These are phyloP conservation scores for Netelia fuscicornis DNA, from an alignment of 2,888 invertebrate species.

Conservation along the genomic window DNA sequence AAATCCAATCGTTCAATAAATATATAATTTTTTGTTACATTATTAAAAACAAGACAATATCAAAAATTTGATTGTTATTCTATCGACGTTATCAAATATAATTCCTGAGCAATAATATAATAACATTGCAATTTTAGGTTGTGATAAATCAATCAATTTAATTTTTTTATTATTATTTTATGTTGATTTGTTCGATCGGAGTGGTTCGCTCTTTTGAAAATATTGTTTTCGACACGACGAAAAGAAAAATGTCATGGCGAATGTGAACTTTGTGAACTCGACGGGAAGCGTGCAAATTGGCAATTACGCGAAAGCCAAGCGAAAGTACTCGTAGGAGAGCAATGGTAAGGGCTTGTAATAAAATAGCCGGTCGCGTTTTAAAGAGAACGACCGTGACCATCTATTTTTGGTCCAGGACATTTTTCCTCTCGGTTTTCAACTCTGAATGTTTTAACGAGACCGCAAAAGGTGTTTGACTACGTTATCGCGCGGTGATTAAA, in stretches of 20 bases:
- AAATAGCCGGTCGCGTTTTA: background rate
- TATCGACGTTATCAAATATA: background rate
- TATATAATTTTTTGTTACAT: background rate
- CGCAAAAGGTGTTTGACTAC: background rate
- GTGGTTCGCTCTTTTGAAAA: background rate
- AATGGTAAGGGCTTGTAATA: constrained; percentile 14
- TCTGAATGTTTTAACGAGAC: background rate
- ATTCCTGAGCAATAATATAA: background rate
- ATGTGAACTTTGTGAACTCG: background rate
- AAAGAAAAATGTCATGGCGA: background rate
- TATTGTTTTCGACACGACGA: background rate
- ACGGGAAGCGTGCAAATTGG: constrained; percentile 27
- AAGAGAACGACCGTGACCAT: background rate
- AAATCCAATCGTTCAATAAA: background rate
- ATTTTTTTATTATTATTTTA: background rate
- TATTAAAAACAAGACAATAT: background rate
- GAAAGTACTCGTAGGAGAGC: background rate
- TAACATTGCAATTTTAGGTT: background rate
- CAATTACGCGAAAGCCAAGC: constrained; percentile 19
- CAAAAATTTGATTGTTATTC: background rate
- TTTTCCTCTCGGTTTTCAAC: background rate
- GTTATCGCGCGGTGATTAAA: background rate
- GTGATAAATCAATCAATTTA: background rate
- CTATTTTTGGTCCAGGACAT: background rate
- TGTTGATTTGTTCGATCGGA: background rate